A percentile compares a stretch with the other conserved stretches of the same genome.
phyloP scores from a whole-genome alignment of 2,888 invertebrate species.

The Escarpia spicata region DNA sequence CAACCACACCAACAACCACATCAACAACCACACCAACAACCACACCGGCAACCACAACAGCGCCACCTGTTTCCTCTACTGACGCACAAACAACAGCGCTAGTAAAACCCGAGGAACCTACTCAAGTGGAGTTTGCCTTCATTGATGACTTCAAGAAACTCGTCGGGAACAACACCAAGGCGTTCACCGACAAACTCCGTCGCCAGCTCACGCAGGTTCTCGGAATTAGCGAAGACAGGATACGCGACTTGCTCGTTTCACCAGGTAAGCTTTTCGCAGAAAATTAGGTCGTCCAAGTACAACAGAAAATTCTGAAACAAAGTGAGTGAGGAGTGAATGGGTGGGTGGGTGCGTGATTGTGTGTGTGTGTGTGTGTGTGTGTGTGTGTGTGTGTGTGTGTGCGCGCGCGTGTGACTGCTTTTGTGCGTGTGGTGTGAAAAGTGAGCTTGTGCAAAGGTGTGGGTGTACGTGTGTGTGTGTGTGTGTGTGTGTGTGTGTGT shows the following conservation, averaged over 20 bases:
- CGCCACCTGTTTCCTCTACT: neutral
- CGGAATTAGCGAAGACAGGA: neutral
- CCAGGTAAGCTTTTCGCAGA: neutral
- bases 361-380: too few species aligned
- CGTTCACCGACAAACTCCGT: neutral
- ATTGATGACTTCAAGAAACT: neutral
- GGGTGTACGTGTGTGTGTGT: too few species aligned
- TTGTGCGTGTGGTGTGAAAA: too few species aligned
- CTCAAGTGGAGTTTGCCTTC: neutral
- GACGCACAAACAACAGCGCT: neutral
- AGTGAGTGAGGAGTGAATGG: neutral
- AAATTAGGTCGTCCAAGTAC: neutral
- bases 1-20: neutral
- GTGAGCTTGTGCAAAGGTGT: too few species aligned
- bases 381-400: too few species aligned
- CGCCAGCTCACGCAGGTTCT: neutral
- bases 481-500: too few species aligned
- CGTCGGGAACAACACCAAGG: neutral
- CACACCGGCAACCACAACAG: neutral
- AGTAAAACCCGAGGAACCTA: neutral
- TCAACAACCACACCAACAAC: neutral
- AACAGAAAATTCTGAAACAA: neutral
- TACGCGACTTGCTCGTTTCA: neutral
- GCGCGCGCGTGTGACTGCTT: neutral
- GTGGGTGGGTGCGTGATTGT: too few species aligned